Percentiles rank a stretch among this genome's conserved stretches.
These are phyloP conservation scores for Sminthurides bifidus DNA, from an alignment of 1,140 invertebrate species.

Conservation along the genomic window DNA sequence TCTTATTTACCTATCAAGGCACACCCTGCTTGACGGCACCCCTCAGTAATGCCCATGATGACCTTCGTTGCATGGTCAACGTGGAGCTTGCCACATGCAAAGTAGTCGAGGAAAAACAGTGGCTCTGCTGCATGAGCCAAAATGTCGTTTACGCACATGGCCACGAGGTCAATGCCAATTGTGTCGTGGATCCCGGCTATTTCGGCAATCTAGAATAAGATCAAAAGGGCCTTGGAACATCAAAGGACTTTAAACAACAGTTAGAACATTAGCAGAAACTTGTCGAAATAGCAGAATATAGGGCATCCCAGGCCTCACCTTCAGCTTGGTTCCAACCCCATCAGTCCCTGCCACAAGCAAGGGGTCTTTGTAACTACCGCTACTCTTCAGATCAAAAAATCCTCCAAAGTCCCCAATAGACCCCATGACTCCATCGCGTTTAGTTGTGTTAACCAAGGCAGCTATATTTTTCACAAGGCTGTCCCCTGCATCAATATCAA, in stretches of 20 bases:
- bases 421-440: constrained; percentile 59
- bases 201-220: constrained; percentile 80
- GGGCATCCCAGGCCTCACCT: too few relatives aligned
- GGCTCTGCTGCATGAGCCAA: constrained; percentile 88
- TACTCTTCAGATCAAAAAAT: constrained; percentile 64
- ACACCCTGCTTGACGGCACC: constrained; percentile 73
- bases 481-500: constrained; percentile 85
- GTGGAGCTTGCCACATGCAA: constrained; percentile 76
- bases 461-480: constrained; percentile 71
- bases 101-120: constrained; percentile 92
- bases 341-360: constrained; percentile 88
- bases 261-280: too few relatives aligned
- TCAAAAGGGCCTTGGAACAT: too few relatives aligned
- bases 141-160: constrained; percentile 96
- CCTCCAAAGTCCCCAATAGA: constrained; percentile 86
- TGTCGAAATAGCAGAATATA: too few relatives aligned
- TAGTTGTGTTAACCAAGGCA: constrained; percentile 54
- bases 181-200: constrained; percentile 62
- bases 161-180: constrained; percentile 90
- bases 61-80: constrained; percentile 61
- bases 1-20: constrained; percentile 61
- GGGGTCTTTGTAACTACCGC: constrained; percentile 61
- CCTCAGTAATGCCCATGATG: constrained; percentile 71
- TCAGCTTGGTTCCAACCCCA: constrained; percentile 94
- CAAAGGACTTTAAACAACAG: too few relatives aligned